Base-by-base conservation (phyloP, 2,888 invertebrate genomes). In the Ophonus ardosiacus region DNA sequence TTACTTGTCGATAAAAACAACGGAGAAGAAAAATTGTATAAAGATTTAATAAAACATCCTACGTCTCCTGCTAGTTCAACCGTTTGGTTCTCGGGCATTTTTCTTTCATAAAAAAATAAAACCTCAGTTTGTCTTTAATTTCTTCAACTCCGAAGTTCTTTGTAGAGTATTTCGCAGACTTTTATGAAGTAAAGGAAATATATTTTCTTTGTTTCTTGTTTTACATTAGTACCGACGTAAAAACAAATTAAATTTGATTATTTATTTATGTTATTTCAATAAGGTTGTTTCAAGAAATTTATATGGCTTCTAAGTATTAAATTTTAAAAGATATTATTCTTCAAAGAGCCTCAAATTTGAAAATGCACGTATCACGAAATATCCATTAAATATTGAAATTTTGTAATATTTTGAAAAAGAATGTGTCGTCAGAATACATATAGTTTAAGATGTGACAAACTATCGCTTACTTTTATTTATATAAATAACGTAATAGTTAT, bases 141-240 rank as follows among this genome's bases (percentile, higher is more conserved):
- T 24, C n/a, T 24, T 63, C 13, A 63, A 24, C 63, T 63, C 24
- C 3, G 13, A 63, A 10, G 63, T 63, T 63, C 63, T 63, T 24
- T 63, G 63, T 63, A 63, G 24, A 63, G 63, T 63, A 31, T 63
- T 24, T 24, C 63, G 63, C 24, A 63, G 63, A 63, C 63, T 63
- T 63, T 63, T 63, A 63, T 18, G 18, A 63, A 63, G 10, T 8
- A 63, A 24, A 63, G 63, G 8, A 63, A 63, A 63, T 63, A 63
- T 8, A 63, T 63, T n/a, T n/a, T n/a, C n/a, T n/a, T n/a, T 63
- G 63, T 63, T 63, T 63, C 63, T 63, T 63, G 21, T 63, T 63
- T 63, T 13, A 21, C 24, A 24, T 8, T 63, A 13, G 24, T 5
- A 10, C 56, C 56, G n/a, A 56, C 1, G 18, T 17, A 59, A 15